Base-by-base conservation (phyloP, 1,140 invertebrate genomes). In the Antheraea pernyi region DNA sequence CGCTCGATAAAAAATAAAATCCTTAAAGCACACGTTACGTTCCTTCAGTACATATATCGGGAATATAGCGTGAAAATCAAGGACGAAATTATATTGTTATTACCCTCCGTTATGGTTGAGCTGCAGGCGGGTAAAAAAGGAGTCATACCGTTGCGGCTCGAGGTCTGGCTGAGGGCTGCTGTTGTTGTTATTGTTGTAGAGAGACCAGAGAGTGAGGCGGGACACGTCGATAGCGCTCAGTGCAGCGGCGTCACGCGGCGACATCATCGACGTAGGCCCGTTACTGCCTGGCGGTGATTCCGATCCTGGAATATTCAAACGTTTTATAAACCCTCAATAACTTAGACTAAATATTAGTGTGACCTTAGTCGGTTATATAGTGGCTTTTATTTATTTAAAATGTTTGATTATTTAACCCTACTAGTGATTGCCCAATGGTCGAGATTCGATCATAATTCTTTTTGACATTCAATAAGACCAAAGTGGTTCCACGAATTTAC, bases 161-260 rank as follows among this genome's bases (percentile, higher is more conserved):
- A 88, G 73, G 67, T 89, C 88, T 0, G 92, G 86, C 46, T 86
- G 86, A 13, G 89, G 86, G 61, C 84, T 83, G 77, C 82, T 91
- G 79, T 88, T 89, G 66, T 85, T 81, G 72, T 95, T 94, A 77
- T 94, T 96, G 85, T 95, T 96, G 88, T 97, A 97, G 79, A 97
- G 93, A 78, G 96, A 97, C 96, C 96, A 97, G 0, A 97, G 90
- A 0, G 96, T 96, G 65, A 97, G 93, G 46, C 96, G 94, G 0
- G 95, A 95, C 89, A 97, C 94, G 74, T 97, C 96, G 11, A 96
- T 86, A 6, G 95, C 95, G 68, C 94, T 95, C 39, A 97, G 86
- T 0, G 95, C 93, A 37, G 94, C 67, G 80, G 95, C 69, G 91
- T 94, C 84, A 85, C 94, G 77, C 80, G 92, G 75, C 72, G 93